phyloP scores from a whole-genome alignment of 2,797 vertebrate species.

The Megaceryle alcyon region DNA sequence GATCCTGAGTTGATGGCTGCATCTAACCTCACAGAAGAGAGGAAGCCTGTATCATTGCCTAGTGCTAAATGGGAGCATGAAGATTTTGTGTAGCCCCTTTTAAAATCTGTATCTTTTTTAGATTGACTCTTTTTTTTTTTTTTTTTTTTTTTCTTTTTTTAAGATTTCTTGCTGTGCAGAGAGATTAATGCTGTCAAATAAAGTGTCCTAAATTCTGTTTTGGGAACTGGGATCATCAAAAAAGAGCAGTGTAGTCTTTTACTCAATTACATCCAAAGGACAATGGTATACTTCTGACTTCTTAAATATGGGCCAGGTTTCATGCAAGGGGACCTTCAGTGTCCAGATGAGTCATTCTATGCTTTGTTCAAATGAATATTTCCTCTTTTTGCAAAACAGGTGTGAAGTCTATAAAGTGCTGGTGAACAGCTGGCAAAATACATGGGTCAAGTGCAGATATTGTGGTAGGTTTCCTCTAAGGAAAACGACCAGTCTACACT shows the following conservation, averaged over 20 bases:
- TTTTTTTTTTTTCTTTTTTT: background rate
- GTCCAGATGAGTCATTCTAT: background rate
- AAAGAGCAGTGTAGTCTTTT: background rate
- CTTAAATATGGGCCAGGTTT: background rate
- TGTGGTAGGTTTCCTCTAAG: background rate
- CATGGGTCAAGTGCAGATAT: background rate
- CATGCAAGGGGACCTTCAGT: background rate
- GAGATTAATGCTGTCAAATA: background rate
- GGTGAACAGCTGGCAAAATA: conserved; percentile 66
- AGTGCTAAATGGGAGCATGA: background rate
- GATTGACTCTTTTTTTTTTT: background rate
- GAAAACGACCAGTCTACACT: background rate
- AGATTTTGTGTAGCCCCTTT: background rate
- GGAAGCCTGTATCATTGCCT: background rate
- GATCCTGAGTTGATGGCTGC: rapidly evolving
- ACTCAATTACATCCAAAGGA: background rate
- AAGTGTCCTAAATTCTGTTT: background rate
- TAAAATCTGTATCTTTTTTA: background rate
- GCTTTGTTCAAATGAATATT: background rate
- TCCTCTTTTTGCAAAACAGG: conserved; percentile 24
- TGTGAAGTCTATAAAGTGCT: conserved; percentile 2
- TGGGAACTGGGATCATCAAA: background rate
- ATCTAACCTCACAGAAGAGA: background rate
- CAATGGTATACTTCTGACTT: background rate
- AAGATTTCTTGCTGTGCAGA: background rate